Evolutionary conservation across 2,888 invertebrate species (phyloP).

Genomic region (Luperina nickerlii): DNA sequence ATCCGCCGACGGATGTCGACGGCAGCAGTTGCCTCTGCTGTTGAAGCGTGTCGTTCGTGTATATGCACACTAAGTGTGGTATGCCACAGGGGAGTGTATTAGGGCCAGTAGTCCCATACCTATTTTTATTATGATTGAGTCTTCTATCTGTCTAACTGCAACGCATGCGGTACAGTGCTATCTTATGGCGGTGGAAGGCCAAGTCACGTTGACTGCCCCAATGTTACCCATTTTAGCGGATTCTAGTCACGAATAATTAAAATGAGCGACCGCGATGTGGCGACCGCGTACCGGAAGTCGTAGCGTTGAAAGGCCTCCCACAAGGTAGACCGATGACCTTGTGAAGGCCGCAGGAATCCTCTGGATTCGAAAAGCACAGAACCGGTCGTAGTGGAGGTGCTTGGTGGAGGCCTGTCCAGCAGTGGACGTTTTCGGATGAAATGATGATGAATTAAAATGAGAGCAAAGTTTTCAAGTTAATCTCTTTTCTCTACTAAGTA

Average conservation of each 20-base stretch:
- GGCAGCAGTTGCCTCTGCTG: too few species aligned
- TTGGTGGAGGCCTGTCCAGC: too few species aligned
- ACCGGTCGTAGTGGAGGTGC: too few species aligned
- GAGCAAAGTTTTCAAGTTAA: background rate
- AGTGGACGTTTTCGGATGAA: too few species aligned
- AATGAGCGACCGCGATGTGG: background rate
- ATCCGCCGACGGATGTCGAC: too few species aligned
- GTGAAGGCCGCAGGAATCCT: too few species aligned
- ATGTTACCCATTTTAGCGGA: background rate
- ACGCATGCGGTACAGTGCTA: background rate
- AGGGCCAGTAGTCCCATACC: background rate
- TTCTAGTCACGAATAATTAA: background rate
- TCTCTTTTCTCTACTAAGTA: background rate
- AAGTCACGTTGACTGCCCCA: too few species aligned
- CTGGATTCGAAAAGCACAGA: too few species aligned
- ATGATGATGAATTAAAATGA: background rate
- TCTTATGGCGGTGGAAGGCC: background rate
- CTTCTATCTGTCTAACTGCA: background rate
- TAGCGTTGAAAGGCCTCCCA: too few species aligned
- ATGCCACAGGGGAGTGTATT: background rate
- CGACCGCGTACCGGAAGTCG: too few species aligned
- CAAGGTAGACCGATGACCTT: too few species aligned
- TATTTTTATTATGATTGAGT: background rate
- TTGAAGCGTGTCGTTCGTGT: too few species aligned
- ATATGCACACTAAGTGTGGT: background rate